Evolutionary conservation across 1,140 invertebrate species (phyloP), one percentile per base, ranked within the genome.

Genomic region (Heliconius himera): DNA sequence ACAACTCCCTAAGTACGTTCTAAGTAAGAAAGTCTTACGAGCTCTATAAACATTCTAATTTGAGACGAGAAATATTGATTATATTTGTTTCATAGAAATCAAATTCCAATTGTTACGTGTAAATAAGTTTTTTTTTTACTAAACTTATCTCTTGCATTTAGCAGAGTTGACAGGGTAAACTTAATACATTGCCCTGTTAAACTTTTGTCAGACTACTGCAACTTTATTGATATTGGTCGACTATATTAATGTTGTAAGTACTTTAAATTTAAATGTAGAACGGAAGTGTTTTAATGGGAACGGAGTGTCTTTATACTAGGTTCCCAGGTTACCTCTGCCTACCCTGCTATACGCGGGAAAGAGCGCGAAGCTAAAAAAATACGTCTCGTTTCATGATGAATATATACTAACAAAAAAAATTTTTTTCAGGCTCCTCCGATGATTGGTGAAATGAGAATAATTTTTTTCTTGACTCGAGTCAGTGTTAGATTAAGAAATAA

Each of bases 351-450:
- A 1, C 16, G 41, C 13, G 13, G 13, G 13, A 16, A 16, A 46
- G 41, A 46, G 41, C 4, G 41, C 41, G 41, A 41, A 41, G 41
- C 11, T 13, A 41, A 41, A 41, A 13, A 51, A 51, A 41, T n/a
- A 38, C 33, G 11, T 36, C 36, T 38, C 41, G 70, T 72, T 38
- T 20, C 22, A 26, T 13, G 33, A 46, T 60, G 41, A 76, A 26
- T 38, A 11, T 11, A 60, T 60, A 60, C 36, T 66, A 54, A 46
- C n/a, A 22, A 22, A 51, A 51, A 51, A 56, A 22, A 81, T 86
- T 78, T 13, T 83, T 90, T 85, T 49, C 91, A 92, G 91, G 91
- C 84, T 84, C 77, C 80, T 84, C 76, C 91, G 91, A 92, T 92
- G 91, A 92, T 91, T 79, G 70, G 77, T 82, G 85, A 78, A 78